Evolutionary conservation across 2,113 vertebrate genomes (phyloP).

Genomic region (Ondatra zibethicus): DNA sequence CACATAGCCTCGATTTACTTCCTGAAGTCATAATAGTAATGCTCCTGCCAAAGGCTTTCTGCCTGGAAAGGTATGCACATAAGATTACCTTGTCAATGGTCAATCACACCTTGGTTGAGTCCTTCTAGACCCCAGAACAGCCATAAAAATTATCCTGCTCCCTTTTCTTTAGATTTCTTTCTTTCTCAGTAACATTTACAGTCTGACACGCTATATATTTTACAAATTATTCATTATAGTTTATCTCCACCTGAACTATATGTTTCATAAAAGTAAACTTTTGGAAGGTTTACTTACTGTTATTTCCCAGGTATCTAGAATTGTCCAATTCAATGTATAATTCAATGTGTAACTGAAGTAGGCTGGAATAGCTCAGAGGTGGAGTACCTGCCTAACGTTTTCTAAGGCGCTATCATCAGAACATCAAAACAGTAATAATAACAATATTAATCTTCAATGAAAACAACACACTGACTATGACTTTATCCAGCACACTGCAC

Average conservation of each 20-base stretch:
- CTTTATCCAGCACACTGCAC: background rate
- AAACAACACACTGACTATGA: background rate
- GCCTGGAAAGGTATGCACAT: background rate
- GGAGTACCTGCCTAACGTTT: background rate
- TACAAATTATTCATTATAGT: background rate
- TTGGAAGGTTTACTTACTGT: conserved; percentile 10
- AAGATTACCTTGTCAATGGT: conserved; percentile 2
- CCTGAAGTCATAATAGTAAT: background rate
- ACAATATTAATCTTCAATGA: background rate
- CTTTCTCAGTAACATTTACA: background rate
- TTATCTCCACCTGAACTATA: background rate
- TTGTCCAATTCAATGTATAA: too few relatives aligned
- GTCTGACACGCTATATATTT: background rate
- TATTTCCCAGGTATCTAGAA: conserved; percentile 35
- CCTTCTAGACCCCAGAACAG: background rate
- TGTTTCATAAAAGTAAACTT: background rate
- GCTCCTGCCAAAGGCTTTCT: background rate
- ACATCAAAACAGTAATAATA: background rate
- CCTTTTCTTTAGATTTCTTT: background rate
- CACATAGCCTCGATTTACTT: background rate
- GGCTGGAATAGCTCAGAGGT: background rate
- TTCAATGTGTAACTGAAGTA: conserved; percentile 32
- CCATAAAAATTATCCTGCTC: background rate
- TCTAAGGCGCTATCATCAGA: background rate
- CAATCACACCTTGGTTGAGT: conserved; percentile 4